Conservation (phyloP, 2,888 invertebrate species). For the Tipula lateralis region DNA sequence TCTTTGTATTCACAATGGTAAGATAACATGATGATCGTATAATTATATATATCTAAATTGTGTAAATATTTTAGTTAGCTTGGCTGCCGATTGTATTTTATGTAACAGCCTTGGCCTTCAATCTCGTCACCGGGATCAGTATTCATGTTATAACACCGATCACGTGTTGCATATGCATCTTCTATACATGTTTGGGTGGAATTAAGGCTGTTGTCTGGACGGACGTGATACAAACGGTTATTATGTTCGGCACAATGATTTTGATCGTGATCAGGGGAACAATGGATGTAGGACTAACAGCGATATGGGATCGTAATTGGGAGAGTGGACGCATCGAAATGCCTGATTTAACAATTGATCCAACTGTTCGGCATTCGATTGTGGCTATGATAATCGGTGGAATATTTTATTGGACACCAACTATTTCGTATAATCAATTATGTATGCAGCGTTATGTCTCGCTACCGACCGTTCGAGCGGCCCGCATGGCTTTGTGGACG, state of each 20-base stretch:
- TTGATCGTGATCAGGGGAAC: conserved; percentile 70
- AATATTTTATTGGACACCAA: conserved; percentile 68
- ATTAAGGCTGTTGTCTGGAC: conserved; percentile 19
- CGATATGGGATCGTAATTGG: conserved; percentile 61
- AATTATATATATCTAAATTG: too few species aligned
- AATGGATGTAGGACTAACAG: conserved; percentile 60
- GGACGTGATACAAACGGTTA: conserved; percentile 41
- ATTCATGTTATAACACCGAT: conserved; percentile 76
- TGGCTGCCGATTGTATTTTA: conserved; percentile 57
- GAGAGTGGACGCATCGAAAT: conserved; percentile 65
- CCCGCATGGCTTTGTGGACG: not conserved
- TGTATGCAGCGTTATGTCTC: conserved; percentile 53
- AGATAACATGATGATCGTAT: too few species aligned
- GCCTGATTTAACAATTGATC: conserved; percentile 70
- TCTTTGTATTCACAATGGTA: conserved; percentile 52
- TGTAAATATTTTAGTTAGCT: too few species aligned
- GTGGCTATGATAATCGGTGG: conserved; percentile 74
- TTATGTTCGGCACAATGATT: conserved; percentile 71
- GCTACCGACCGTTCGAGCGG: not conserved
- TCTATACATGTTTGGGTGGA: conserved; percentile 63
- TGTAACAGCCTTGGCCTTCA: conserved; percentile 56
- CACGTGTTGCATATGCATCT: conserved; percentile 72
- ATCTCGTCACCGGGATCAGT: conserved; percentile 57
- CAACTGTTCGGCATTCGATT: conserved; percentile 70
- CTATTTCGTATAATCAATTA: conserved; percentile 73